phyloP scores from a whole-genome alignment of 2,797 vertebrate species.

The Bovichtus variegatus region DNA sequence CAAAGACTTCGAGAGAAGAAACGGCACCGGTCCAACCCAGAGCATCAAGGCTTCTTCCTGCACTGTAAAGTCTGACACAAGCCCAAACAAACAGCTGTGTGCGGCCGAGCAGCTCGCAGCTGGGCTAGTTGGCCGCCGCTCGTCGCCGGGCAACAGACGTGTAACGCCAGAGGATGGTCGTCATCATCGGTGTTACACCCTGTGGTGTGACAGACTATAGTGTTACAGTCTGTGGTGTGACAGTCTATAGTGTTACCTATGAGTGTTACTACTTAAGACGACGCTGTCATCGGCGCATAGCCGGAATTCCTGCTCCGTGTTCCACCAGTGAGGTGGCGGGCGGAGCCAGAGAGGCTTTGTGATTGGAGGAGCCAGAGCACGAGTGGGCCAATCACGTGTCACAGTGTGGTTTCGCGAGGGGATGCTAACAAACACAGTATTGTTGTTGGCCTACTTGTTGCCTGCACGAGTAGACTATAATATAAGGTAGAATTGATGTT shows the following conservation, averaged over 20 bases:
- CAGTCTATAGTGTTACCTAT: too few species aligned
- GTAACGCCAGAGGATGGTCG: conserved; percentile 15
- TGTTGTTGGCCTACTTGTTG: background rate
- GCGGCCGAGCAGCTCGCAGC: conserved; percentile 26
- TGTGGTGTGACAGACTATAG: too few species aligned
- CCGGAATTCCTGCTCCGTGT: conserved; percentile 70
- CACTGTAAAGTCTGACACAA: conserved; percentile 23
- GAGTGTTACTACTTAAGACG: background rate
- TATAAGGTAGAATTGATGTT: background rate
- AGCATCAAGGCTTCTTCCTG: conserved; percentile 71
- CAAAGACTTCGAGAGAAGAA: background rate
- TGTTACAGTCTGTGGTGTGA: too few species aligned
- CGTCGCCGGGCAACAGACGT: conserved; percentile 56
- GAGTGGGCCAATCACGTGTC: conserved; percentile 65
- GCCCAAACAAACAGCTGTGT: conserved; percentile 43
- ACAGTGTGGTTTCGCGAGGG: conserved; percentile 7
- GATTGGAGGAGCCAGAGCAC: conserved; percentile 63
- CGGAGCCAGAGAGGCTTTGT: conserved; percentile 45
- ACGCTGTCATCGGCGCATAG: conserved; percentile 43
- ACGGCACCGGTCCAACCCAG: conserved; percentile 58
- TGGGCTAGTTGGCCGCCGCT: conserved; percentile 10
- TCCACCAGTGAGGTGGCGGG: conserved; percentile 76
- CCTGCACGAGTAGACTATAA: background rate
- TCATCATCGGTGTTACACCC: conserved; percentile 6
- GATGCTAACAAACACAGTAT: conserved; percentile 12